phyloP scores from a whole-genome alignment of 1,140 invertebrate species.

The Philaenus spumarius region DNA sequence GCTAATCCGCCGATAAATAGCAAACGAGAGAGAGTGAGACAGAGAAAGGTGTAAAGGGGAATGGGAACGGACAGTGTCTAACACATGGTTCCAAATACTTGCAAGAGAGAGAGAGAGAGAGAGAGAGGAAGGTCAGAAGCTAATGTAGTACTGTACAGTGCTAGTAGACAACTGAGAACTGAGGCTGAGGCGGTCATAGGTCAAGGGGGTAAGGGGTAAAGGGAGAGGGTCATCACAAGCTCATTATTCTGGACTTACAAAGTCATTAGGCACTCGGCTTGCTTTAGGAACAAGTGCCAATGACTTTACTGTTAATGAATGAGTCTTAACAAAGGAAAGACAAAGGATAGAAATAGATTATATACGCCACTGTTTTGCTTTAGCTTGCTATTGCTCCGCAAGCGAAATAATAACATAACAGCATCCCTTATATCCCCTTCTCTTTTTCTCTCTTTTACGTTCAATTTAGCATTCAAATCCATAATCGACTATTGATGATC shows the following conservation, averaged over 20 bases:
- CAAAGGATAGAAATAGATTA: not conserved
- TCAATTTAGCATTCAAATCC: no score
- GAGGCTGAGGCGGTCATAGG: conserved; percentile 15
- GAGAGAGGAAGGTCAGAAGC: conserved; percentile 3
- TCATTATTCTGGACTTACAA: conserved; percentile 27
- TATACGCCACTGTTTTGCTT: no score
- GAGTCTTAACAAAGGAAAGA: not conserved
- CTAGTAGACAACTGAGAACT: conserved; percentile 4
- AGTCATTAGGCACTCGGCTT: conserved; percentile 22
- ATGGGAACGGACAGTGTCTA: conserved; percentile 1
- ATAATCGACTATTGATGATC: no score
- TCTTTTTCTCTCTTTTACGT: no score
- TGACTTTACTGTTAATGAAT: conserved; percentile 8
- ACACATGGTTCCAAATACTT: conserved; percentile 6
- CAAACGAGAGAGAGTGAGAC: not conserved
- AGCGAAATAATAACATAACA: no score
- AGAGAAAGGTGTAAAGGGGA: conserved; percentile 8
- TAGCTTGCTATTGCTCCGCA: no score
- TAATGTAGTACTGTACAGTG: conserved; percentile 16
- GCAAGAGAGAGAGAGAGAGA: not conserved
- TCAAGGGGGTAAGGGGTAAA: conserved; percentile 13
- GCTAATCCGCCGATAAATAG: no score
- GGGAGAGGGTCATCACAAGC: conserved; percentile 15
- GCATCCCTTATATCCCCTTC: no score
- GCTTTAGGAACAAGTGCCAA: conserved; percentile 22